Evolutionary conservation across 2,113 vertebrate species (phyloP), one percentile per base, ranked within the genome.

Genomic region (Bubalus kerabau): DNA sequence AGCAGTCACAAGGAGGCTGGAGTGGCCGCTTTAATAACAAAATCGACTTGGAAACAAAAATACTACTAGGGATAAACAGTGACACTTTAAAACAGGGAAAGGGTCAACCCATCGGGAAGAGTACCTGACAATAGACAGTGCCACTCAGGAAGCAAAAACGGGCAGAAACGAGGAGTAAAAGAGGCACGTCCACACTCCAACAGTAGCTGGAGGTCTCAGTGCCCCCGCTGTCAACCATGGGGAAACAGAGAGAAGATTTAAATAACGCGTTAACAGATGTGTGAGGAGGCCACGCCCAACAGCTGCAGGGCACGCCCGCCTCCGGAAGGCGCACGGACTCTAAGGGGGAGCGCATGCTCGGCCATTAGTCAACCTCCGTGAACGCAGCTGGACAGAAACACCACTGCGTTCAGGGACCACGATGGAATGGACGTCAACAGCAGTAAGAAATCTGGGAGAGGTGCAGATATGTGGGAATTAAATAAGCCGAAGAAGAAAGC

Each of bases 321-420:
- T 56, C 60, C 4, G 0, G 6, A 46, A 40, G 40, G 14, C 36
- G 5, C 9, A 2, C 0, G 3, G 62, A 48, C 7, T 0, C n/a
- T 4, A 4, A 32, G 62, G 26, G 13, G 14, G 40, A 36, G 10
- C 62, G 6, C 6, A 2, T 23, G 10, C 62, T 56, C 6, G 1
- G 64, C 40, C 23, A 5, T 13, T 32, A 32, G 23, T 2, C 13
- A 57, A 11, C 26, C 15, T 9, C 40, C 8, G 1, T 6, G 50
- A 85, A 4, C 0, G 1, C 14, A 8, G 10, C 46, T 30, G 43
- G 23, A 16, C 5, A 10, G 82, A 74, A 46, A 36, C 21, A 1
- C 5, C 0, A 8, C 40, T 19, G 26, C 4, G 2, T 21, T 3
- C 52, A 4, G 21, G 56, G 64, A 76, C 30, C 9, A 10, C 8